phyloP scores from a whole-genome alignment of 2,113 vertebrate species.

The Zosterops pallidus region DNA sequence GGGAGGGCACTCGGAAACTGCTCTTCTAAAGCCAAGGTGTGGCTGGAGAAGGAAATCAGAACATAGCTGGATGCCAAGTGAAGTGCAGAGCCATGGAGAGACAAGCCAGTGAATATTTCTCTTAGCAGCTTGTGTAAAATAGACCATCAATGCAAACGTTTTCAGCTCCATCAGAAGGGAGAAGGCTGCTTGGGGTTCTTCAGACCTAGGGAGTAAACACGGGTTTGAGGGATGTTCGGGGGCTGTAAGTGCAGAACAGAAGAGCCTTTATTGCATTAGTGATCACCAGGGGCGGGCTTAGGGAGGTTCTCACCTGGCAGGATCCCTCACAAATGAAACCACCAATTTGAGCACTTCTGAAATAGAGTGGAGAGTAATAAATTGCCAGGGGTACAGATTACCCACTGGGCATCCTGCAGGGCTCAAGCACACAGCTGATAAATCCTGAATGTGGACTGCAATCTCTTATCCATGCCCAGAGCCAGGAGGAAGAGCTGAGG shows the following conservation, averaged over 20 bases:
- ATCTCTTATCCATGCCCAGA: not conserved
- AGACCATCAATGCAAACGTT: not conserved
- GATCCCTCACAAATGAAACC: not conserved
- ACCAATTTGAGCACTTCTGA: not conserved
- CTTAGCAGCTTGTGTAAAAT: not conserved
- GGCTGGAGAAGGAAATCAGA: not conserved
- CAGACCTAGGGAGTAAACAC: not conserved
- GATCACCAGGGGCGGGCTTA: not conserved
- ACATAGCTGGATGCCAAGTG: not conserved
- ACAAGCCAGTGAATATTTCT: not conserved
- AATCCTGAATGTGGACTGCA: not conserved
- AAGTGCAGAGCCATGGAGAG: not conserved
- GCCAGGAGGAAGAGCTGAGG: conserved; percentile 17
- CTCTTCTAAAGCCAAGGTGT: not conserved
- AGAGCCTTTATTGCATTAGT: not conserved
- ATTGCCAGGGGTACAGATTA: not conserved
- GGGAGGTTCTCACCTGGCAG: not conserved
- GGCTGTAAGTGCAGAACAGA: not conserved
- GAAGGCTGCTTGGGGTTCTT: not conserved
- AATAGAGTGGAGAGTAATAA: not conserved
- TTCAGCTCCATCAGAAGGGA: not conserved
- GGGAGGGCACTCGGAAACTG: not conserved
- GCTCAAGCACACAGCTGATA: not conserved
- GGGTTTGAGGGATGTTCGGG: not conserved
- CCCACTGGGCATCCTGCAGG: not conserved